These are phyloP conservation scores for Notiomystis cincta DNA, from an alignment of 2,113 vertebrate genomes.

Conservation along the genomic window DNA sequence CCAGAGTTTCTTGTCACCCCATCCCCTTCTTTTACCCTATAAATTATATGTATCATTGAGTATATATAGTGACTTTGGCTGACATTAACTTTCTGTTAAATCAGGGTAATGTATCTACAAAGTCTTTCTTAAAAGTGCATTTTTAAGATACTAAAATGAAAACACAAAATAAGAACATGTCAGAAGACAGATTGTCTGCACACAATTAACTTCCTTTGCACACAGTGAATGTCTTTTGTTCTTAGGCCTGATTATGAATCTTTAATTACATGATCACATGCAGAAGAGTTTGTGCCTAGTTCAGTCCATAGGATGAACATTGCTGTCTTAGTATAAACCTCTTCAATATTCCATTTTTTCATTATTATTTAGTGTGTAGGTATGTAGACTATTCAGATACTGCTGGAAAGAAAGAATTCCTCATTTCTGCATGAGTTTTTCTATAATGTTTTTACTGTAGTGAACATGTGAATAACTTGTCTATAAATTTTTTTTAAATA, in stretches of 20 bases:
- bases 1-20: constrained; percentile 14
- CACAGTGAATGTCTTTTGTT: background rate
- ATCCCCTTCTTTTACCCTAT: background rate
- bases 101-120: background rate
- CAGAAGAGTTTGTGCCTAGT: background rate
- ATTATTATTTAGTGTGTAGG: background rate
- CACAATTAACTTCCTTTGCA: background rate
- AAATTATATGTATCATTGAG: background rate
- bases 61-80: background rate
- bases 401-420: background rate
- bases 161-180: background rate
- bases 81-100: background rate
- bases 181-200: background rate
- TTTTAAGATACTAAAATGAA: background rate
- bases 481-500: background rate
- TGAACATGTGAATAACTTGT: background rate
- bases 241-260: background rate
- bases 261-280: background rate
- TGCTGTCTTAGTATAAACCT: background rate
- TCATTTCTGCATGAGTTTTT: background rate
- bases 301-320: background rate
- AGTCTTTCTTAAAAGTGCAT: background rate
- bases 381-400: background rate
- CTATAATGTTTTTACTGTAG: background rate
- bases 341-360: background rate